Evolutionary conservation across 2,113 vertebrate species (phyloP), one percentile per base, ranked within the genome.

Genomic region (Hiodon tergisus): DNA sequence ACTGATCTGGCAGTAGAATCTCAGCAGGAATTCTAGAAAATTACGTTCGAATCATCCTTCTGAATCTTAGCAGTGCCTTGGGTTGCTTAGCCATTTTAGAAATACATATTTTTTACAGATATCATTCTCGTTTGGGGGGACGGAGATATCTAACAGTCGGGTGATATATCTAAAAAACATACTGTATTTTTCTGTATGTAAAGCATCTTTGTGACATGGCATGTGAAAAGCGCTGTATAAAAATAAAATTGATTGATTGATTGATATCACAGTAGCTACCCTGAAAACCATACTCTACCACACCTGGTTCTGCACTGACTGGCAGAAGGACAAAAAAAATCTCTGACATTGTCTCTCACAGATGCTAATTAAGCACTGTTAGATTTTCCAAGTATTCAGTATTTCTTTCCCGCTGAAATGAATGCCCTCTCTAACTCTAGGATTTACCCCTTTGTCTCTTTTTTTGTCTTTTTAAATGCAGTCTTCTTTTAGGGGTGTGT

Each of bases 401-500:
- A 5, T 68, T 8, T 78, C 68, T 83, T 67, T 11, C 3, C 73
- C 62, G 60, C 52, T 83, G 48, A 79, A 54, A 73, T 13, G 60
- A 75, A n/a, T n/a, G 81, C 55, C 6, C 0, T 47, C 55, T 65
- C 87, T 89, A 88, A 90, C 78, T 47, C 5, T 4, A 54, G 66
- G 2, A 80, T 77, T 59, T 81, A 73, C 72, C 76, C 77, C 5
- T 76, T 47, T 76, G 5, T 74, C 16, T 61, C n/a, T 80, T 73
- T 78, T 69, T 73, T 66, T 81, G 67, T 76, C 83, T 78, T 85
- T 82, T 86, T 88, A 86, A 86, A 87, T 82, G 72, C 84, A 74
- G 85, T 84, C 86, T 86, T 81, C 84, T 88, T 88, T 72, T 80
- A 89, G 86, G 82, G 58, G 10, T 16, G 5, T 74, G 71, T 31